Evolutionary conservation across 2,888 invertebrate species (phyloP), one percentile per base, ranked within the genome.

Genomic region (Drosophila dives): DNA sequence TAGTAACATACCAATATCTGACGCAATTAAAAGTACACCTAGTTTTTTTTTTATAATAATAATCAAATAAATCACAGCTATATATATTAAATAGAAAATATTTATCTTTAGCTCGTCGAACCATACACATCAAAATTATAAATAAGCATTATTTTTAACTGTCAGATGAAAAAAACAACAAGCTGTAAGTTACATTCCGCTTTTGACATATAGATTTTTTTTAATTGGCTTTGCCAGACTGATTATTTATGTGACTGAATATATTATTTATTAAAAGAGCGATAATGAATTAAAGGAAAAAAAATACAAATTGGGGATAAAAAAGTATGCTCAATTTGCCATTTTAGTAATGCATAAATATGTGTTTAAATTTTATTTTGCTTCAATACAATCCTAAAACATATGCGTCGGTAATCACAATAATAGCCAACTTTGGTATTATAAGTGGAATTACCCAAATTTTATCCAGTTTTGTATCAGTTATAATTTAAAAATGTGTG

Each of bases 41-140:
- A 64, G 34, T 73, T 72, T 73, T 63, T 72, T 63, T 69, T 64
- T 54, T 51, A 23, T 50, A 36, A 45, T 34, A 60, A 45, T 36
- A 34, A 50, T 40, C n/a, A 23, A 62, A 53, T 62, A 62, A 62
- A 61, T 61, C 49, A 40, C 53, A 36, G 26, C 34, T 49, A 60
- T 58, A 48, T 48, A 49, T 49, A 49, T 59, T 32, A 36, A 34
- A 42, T 40, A 42, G 26, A 12, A 42, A 23, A 42, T 42, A 40
- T 55, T 56, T n/a, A 51, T 51, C 32, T 55, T 55, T 55, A 55
- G 55, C 38, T 55, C 29, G 36, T 12, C 54, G 26, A 53, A 34
- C 8, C 26, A 20, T 34, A 53, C 33, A 51, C 20, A 23, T 33
- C 20, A 17, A 23, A 17, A 55, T 15, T 40, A 55, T 6, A 40